Base-by-base conservation (phyloP, 2,113 vertebrate species). In the Herpetotheres cachinnans region DNA sequence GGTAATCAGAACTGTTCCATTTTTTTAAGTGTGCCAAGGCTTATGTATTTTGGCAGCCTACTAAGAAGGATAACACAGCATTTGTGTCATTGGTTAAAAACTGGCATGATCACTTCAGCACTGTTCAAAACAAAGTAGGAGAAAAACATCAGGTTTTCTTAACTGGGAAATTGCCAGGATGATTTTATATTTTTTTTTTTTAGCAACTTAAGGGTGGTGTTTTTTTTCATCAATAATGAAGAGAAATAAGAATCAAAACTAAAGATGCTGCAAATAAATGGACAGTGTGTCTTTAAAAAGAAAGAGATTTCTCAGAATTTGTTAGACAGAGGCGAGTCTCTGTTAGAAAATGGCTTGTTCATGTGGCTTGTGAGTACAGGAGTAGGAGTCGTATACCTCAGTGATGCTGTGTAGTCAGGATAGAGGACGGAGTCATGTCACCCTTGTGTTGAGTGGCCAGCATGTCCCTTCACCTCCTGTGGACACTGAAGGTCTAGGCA, bases 251-350 rank as follows among this genome's bases (percentile, higher is more conserved):
- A 81, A 59, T 70, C 49, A 40, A 55, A 86, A 38, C 27, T 76
- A 29, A 74, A 85, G 93, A 49, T 4, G 5, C 55, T 61, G 29
- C 47, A 52, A 87, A 78, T 44, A 67, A 70, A 71, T 20, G 61
- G 93, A 76, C 85, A 72, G 89, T 89, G 92, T 93, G 8, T 76
- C 89, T 79, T 96, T 95, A 85, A 96, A 90, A 97, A 95, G 89
- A 87, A 76, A 47, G 72, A 80, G 84, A 55, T 82, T 49, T 44
- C 67, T 47, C 29, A 38, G 47, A 46, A 29, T 52, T 34, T 22
- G 29, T 65, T 76, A 49, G 77, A 9, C 52, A 72, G 70, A 47
- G 56, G 27, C 12, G 19, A 26, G 16, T 46, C 40, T 69, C 26
- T 27, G 55, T 82, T 49, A 76, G 80, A 22, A 44, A 65, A 19